These are phyloP conservation scores for Mallotus villosus DNA, from an alignment of 2,797 vertebrate species.

Conservation along the genomic window DNA sequence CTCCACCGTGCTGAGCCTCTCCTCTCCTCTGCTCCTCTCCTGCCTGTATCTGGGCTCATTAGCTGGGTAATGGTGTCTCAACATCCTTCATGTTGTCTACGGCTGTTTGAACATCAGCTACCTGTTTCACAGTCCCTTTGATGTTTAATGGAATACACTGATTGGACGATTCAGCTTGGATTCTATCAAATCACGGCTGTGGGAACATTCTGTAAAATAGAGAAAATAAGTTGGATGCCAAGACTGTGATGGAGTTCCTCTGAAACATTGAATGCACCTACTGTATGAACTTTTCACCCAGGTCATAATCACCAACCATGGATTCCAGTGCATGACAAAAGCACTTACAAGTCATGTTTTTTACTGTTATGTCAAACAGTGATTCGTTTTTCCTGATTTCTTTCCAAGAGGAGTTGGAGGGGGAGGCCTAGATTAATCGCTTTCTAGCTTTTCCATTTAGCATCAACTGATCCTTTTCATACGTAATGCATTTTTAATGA, in stretches of 20 bases:
- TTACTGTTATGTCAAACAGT: too few species aligned
- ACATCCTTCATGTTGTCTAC: slow-evolving; percentile 29
- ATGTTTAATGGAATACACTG: slow-evolving; percentile 39
- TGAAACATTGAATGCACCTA: not conserved
- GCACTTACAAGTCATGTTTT: too few species aligned
- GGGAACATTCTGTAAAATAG: not conserved
- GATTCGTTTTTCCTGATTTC: not conserved
- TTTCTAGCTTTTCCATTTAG: slow-evolving; percentile 67
- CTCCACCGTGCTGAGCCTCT: slow-evolving; percentile 16
- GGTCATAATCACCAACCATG: too few species aligned
- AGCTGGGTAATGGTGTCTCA: slow-evolving; percentile 52
- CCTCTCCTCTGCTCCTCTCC: slow-evolving; percentile 26
- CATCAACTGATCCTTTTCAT: slow-evolving; percentile 70
- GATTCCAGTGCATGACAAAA: too few species aligned
- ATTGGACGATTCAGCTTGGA: slow-evolving; percentile 25
- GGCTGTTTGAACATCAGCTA: slow-evolving; percentile 38
- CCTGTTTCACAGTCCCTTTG: slow-evolving; percentile 37
- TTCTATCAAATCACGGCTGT: slow-evolving; percentile 1
- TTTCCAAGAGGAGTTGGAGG: not conserved
- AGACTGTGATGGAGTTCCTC: not conserved
- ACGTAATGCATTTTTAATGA: slow-evolving; percentile 80
- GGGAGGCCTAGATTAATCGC: slow-evolving; percentile 57
- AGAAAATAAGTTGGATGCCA: slow-evolving; percentile 1
- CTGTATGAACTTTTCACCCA: not conserved
- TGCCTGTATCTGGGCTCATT: slow-evolving; percentile 48